These are phyloP conservation scores for Ibycter americanus DNA, from an alignment of 2,797 vertebrate genomes.

Conservation along the genomic window DNA sequence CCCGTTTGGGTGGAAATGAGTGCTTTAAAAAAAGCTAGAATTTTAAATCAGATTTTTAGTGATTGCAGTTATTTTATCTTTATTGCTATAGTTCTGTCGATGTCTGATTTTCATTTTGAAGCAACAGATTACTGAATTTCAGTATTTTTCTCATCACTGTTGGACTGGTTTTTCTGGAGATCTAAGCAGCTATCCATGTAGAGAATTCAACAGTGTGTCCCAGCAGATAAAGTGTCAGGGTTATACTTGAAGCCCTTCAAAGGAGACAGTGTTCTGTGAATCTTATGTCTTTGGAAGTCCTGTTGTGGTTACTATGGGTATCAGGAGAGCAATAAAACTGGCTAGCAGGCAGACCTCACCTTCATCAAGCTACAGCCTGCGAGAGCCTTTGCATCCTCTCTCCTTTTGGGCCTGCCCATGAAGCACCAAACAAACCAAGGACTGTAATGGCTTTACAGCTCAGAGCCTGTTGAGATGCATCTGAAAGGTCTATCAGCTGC, in stretches of 20 bases:
- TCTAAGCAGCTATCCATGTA: background rate
- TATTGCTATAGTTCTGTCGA: background rate
- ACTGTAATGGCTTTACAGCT: background rate
- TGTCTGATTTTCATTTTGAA: background rate
- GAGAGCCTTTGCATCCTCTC: rapidly evolving
- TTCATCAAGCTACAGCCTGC: background rate
- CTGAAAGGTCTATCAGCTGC: background rate
- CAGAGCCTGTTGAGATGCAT: background rate
- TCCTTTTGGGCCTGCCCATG: background rate
- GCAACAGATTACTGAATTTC: background rate
- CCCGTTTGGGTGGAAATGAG: background rate
- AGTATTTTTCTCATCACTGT: background rate
- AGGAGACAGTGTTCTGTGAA: background rate
- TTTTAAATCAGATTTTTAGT: background rate
- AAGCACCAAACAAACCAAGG: background rate
- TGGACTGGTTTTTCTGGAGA: background rate
- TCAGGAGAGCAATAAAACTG: background rate
- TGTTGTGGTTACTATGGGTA: background rate
- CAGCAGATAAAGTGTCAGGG: background rate
- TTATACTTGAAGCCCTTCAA: background rate
- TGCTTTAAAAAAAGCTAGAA: background rate
- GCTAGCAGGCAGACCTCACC: background rate
- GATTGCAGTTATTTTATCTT: background rate
- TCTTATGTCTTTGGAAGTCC: background rate
- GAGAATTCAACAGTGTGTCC: background rate